Conservation (phyloP, 2,888 invertebrate genomes). For the Athrips mouffetella region DNA sequence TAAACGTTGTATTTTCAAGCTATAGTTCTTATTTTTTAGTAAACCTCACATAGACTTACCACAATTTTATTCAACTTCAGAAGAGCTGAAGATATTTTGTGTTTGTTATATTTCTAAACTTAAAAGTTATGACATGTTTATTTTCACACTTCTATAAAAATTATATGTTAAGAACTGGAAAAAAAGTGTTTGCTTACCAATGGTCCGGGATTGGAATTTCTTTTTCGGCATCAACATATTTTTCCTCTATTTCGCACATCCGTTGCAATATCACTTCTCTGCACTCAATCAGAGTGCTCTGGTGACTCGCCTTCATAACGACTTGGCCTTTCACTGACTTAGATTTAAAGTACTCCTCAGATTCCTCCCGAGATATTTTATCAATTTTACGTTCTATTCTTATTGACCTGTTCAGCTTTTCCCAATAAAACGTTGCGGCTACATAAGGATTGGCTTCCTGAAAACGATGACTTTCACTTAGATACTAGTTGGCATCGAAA, state of each 20-base stretch:
- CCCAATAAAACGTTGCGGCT: conserved; percentile 96
- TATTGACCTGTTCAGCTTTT: conserved; percentile 87
- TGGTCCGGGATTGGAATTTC: conserved; percentile 86
- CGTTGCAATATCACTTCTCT: conserved; percentile 84
- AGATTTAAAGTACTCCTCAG: conserved; percentile 89
- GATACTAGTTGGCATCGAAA: no score
- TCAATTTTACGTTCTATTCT: conserved; percentile 92
- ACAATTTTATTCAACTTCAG: no score
- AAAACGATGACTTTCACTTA: no score
- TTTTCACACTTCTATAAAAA: background rate
- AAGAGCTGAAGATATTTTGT: no score
- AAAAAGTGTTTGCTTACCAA: conserved; percentile 80
- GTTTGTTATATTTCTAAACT: no score
- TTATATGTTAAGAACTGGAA: background rate
- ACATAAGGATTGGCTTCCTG: conserved; percentile 91
- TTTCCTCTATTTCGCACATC: conserved; percentile 81
- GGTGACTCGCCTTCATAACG: conserved; percentile 89
- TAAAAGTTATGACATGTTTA: no score
- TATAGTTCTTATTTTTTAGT: no score
- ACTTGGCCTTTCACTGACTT: conserved; percentile 93
- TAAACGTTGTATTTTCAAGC: no score
- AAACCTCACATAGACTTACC: no score
- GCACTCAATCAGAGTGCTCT: conserved; percentile 86
- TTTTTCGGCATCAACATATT: conserved; percentile 82
- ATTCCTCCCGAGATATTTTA: conserved; percentile 85